Evolutionary conservation across 2,797 vertebrate genomes (phyloP).

Genomic region (Sebastes trivittatus): DNA sequence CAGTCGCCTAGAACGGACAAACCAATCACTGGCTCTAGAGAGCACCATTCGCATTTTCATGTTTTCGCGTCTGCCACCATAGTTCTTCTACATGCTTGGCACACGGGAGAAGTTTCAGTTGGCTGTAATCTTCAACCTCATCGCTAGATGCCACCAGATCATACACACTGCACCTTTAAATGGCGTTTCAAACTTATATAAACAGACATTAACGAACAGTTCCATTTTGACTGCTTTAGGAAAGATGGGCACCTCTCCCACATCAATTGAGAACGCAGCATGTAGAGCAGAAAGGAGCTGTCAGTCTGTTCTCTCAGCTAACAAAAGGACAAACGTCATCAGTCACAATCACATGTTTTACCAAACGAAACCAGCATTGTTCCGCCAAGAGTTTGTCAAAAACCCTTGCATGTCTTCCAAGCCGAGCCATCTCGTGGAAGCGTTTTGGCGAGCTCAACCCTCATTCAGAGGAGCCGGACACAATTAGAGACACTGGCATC

Average conservation of each 20-base stretch:
- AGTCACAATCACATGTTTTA: not conserved
- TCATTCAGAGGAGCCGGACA: not conserved
- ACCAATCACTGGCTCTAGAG: too few species aligned
- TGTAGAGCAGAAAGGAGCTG: not conserved
- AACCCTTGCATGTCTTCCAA: not conserved
- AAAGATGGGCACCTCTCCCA: not conserved
- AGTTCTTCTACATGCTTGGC: too few species aligned
- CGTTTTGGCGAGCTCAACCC: not conserved
- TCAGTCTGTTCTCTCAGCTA: not conserved
- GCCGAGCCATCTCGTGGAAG: not conserved
- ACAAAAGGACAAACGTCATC: conserved; percentile 6
- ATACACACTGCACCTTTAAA: not conserved
- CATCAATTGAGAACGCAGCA: not conserved
- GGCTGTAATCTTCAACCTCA: too few species aligned
- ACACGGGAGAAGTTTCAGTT: too few species aligned
- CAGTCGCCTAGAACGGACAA: too few species aligned
- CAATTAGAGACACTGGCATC: not conserved
- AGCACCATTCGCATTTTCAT: too few species aligned
- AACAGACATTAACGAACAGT: not conserved
- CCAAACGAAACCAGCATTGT: not conserved
- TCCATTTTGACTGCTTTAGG: not conserved
- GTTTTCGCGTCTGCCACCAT: too few species aligned
- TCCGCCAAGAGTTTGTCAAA: not conserved
- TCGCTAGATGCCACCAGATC: not conserved
- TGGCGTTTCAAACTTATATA: not conserved